Base-by-base conservation (phyloP, 2,888 invertebrate species). In the Athripsodes cinereus region DNA sequence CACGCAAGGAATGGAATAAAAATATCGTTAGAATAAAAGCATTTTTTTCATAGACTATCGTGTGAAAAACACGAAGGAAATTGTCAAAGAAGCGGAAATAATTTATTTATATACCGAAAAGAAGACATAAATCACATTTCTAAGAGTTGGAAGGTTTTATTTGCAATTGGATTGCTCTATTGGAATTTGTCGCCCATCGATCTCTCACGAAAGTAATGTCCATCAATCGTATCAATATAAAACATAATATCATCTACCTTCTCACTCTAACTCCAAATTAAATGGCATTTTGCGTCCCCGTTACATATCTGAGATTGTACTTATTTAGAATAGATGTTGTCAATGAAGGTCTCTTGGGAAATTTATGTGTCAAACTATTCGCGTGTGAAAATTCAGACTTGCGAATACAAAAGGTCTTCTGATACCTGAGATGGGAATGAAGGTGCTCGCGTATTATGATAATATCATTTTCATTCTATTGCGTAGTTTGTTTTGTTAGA, bases 331-430 rank as follows among this genome's bases (percentile, higher is more conserved):
- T 61, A 58, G 61, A 58, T 53, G 55, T 52, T 58, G 61, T 61
- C 61, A 61, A 58, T 59, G 56, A 55, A 53, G 56, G 44, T 58
- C 61, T 58, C 61, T 21, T 20, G 61, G 61, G 61, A 61, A 61
- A 61, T 61, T 61, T 61, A 61, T 61, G 56, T 61, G 61, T 58
- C 61, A 61, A 61, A 61, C 61, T 61, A 58, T 61, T 58, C 61
- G 49, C 61, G 61, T 59, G 55, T 53, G 34, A 61, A 55, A 13
- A 40, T 16, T 16, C 26, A 26, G 26, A 26, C 10, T 26, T 26
- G 10, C 10, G 26, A 26, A 26, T 26, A 26, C n/a, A 26, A 26
- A 26, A 26, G 26, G 26, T 26, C n/a, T n/a, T n/a, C n/a, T n/a
- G n/a, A 10, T 26, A 26, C 26, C 26, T 26, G 26, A 26, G 10